Conservation (phyloP, 1,140 invertebrate genomes). For the Caenorhabditis briggsae region DNA sequence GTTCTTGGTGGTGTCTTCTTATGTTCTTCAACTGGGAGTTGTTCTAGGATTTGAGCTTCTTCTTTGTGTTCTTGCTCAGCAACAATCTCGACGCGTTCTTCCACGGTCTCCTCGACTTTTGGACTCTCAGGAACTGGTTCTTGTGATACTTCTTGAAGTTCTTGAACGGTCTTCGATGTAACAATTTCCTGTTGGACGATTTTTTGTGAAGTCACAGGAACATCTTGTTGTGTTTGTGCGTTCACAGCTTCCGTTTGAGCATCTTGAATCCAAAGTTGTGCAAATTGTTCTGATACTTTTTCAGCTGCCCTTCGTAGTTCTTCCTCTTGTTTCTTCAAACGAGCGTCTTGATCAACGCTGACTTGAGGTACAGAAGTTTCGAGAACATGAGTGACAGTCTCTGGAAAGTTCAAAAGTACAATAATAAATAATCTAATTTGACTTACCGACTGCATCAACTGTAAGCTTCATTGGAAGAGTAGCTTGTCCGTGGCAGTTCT, state of each 20-base stretch:
- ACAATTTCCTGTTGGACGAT: neutral
- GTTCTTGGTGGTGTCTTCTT: conserved; percentile 24
- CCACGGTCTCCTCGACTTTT: neutral
- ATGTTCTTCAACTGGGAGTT: neutral
- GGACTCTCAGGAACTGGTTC: neutral
- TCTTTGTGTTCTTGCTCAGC: neutral
- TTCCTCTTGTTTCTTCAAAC: conserved; percentile 9
- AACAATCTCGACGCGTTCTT: neutral
- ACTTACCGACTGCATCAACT: conserved; percentile 56
- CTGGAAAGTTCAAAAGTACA: neutral
- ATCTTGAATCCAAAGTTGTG: conserved; percentile 24
- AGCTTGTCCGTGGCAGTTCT: conserved; percentile 69
- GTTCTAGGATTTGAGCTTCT: neutral
- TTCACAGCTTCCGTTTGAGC: conserved; percentile 7
- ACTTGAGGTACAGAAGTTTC: conserved; percentile 24
- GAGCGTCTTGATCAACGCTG: neutral
- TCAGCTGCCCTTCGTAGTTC: conserved; percentile 39
- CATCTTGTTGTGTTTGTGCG: neutral
- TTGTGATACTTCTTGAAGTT: neutral
- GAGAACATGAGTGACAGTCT: conserved; percentile 42
- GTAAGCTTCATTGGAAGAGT: conserved; percentile 64
- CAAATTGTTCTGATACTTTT: conserved; percentile 9
- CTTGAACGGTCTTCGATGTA: neutral
- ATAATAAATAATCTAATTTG: neutral
- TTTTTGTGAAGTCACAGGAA: neutral